phyloP scores from a whole-genome alignment of 30 jellyfish, hydroid and myxozoan genomes.

The Turritopsis dohrnii region DNA sequence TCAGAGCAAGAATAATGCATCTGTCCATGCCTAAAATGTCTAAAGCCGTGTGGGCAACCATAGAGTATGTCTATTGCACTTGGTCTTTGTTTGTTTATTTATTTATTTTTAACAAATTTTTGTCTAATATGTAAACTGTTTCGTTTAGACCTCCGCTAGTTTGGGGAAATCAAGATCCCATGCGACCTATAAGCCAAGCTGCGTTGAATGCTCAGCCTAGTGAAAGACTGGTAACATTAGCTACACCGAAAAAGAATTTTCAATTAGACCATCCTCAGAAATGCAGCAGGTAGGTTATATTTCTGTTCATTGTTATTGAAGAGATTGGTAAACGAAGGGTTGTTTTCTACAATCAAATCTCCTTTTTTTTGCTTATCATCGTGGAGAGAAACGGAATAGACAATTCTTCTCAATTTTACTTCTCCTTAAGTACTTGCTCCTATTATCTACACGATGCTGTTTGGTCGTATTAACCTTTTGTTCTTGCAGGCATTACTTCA shows the following conservation, averaged over 20 bases:
- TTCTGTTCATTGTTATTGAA: not conserved
- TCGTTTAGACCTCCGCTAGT: constrained; percentile 59
- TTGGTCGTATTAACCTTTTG: not conserved
- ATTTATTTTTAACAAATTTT: not conserved
- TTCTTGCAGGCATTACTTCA: constrained; percentile 67
- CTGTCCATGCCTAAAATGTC: constrained; percentile 86
- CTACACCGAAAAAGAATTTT: constrained; percentile 56
- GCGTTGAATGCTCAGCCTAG: constrained; percentile 73
- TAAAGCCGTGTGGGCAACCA: constrained; percentile 73
- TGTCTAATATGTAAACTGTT: not conserved
- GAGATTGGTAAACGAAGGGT: too few relatives aligned
- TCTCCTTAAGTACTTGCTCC: too few relatives aligned
- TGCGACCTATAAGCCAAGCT: constrained; percentile 77
- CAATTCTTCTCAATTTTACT: too few relatives aligned
- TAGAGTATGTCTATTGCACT: constrained; percentile 46
- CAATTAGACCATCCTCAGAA: constrained; percentile 66
- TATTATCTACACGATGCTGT: too few relatives aligned
- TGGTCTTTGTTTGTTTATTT: not conserved
- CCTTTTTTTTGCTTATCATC: too few relatives aligned
- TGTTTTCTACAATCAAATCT: too few relatives aligned
- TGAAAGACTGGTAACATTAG: constrained; percentile 43
- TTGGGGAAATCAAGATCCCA: constrained; percentile 96
- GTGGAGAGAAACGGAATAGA: too few relatives aligned
- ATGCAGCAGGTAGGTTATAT: constrained; percentile 59
- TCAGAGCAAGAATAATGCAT: constrained; percentile 29